Conservation (phyloP, 2,888 invertebrate genomes). For the Pyralis farinalis region DNA sequence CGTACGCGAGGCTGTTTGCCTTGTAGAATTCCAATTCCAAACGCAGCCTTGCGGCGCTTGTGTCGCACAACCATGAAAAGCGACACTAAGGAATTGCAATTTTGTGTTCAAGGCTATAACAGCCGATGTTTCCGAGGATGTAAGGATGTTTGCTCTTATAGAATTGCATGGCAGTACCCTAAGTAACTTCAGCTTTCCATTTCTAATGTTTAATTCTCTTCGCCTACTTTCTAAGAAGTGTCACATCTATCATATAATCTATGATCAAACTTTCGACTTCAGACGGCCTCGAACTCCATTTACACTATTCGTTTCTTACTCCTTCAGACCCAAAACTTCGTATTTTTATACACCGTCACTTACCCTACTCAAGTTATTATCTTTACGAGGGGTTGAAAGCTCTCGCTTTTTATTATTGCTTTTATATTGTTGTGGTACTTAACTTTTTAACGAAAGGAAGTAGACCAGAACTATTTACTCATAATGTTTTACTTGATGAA, state of each 20-base stretch:
- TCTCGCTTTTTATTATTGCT: slow-evolving; percentile 65
- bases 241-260: not conserved
- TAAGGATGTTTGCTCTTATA: too few relatives aligned
- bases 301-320: slow-evolving; percentile 33
- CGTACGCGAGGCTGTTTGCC: too few relatives aligned
- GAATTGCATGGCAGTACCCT: too few relatives aligned
- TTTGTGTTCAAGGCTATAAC: too few relatives aligned
- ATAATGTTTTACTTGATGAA: slow-evolving; percentile 34
- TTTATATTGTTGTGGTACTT: slow-evolving; percentile 57
- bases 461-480: slow-evolving; percentile 46
- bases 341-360: slow-evolving; percentile 10
- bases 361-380: slow-evolving; percentile 51
- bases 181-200: too few relatives aligned
- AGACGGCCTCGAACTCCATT: slow-evolving; percentile 15
- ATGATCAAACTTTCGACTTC: slow-evolving; percentile 2
- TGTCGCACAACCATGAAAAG: too few relatives aligned
- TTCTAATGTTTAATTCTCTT: too few relatives aligned
- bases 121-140: too few relatives aligned
- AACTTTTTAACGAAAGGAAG: slow-evolving; percentile 42
- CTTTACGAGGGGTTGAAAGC: slow-evolving; percentile 74
- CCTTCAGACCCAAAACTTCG: slow-evolving; percentile 30
- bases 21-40: too few relatives aligned
- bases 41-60: too few relatives aligned
- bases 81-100: too few relatives aligned
- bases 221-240: too few relatives aligned